These are phyloP conservation scores for Patagioenas fasciata DNA, from an alignment of 2,113 vertebrate species.

Conservation along the genomic window DNA sequence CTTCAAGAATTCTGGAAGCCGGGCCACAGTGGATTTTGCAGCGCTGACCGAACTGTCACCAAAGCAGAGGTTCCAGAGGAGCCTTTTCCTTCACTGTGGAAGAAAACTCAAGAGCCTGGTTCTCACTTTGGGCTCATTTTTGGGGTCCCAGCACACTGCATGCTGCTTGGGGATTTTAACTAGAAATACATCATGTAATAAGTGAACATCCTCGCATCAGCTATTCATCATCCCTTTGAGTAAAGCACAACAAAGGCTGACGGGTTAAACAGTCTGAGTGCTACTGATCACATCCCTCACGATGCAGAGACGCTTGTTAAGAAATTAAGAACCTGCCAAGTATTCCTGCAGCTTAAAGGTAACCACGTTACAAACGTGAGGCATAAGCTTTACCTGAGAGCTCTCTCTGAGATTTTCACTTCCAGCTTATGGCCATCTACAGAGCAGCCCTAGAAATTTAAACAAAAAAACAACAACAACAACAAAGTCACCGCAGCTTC, in stretches of 20 bases:
- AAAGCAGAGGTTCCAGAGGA: not conserved
- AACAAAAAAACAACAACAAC: not conserved
- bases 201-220: not conserved
- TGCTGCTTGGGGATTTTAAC: not conserved
- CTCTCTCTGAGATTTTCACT: slow-evolving; percentile 90
- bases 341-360: accelerated
- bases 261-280: not conserved
- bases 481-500: not conserved
- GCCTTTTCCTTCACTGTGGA: not conserved
- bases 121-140: not conserved
- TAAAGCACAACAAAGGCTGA: not conserved
- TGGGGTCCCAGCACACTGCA: not conserved
- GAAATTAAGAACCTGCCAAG: not conserved
- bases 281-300: accelerated
- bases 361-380: not conserved
- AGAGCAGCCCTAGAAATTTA: slow-evolving; percentile 76
- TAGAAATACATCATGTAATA: accelerated
- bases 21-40: not conserved
- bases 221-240: not conserved
- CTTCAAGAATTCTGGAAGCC: not conserved
- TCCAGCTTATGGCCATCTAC: slow-evolving; percentile 90
- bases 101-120: not conserved
- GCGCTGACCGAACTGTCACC: not conserved
- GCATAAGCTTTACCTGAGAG: slow-evolving; percentile 79
- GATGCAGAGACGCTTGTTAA: not conserved